A percentile compares a stretch with the other conserved stretches of the same genome.
Evolutionary conservation across 2,888 invertebrate genomes (phyloP).

Genomic region (Panzeria rudis): DNA sequence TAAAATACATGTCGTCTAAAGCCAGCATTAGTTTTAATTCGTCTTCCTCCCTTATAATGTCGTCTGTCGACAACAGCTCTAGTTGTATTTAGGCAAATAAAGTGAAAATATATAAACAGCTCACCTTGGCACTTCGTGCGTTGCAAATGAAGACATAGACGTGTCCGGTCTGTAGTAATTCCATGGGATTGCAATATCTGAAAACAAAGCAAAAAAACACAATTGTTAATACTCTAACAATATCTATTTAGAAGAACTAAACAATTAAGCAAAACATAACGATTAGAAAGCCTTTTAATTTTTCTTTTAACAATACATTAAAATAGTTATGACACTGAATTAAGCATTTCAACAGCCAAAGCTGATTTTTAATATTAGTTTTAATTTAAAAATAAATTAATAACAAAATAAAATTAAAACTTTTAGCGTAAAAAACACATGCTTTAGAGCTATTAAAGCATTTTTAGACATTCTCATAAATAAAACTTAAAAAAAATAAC

Average conservation of each 20-base stretch:
- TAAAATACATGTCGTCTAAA: too few species aligned
- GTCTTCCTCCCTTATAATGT: too few species aligned
- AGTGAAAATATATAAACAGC: constrained; percentile 17
- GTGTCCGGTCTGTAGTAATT: constrained; percentile 82
- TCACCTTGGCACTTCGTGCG: constrained; percentile 82
- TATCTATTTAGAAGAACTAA: background rate
- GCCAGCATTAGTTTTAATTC: too few species aligned
- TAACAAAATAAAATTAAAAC: constrained; percentile 20
- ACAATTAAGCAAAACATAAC: constrained; percentile 46
- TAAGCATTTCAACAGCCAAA: constrained; percentile 56
- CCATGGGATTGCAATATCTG: constrained; percentile 83
- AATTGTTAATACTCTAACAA: background rate
- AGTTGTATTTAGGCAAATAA: background rate
- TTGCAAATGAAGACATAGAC: constrained; percentile 81
- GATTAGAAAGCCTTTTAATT: constrained; percentile 14
- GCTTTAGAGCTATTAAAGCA: constrained; percentile 21
- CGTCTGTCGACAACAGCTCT: background rate
- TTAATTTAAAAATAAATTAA: constrained; percentile 10
- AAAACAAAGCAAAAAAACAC: constrained; percentile 70
- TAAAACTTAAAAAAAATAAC: background rate
- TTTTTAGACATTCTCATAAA: constrained; percentile 26
- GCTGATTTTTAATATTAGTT: constrained; percentile 30
- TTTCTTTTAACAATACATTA: constrained; percentile 40
- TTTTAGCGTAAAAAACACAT: constrained; percentile 33
- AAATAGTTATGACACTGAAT: constrained; percentile 50